Conservation (phyloP, 2,113 vertebrate species). For the Actenoides lindsayi region DNA sequence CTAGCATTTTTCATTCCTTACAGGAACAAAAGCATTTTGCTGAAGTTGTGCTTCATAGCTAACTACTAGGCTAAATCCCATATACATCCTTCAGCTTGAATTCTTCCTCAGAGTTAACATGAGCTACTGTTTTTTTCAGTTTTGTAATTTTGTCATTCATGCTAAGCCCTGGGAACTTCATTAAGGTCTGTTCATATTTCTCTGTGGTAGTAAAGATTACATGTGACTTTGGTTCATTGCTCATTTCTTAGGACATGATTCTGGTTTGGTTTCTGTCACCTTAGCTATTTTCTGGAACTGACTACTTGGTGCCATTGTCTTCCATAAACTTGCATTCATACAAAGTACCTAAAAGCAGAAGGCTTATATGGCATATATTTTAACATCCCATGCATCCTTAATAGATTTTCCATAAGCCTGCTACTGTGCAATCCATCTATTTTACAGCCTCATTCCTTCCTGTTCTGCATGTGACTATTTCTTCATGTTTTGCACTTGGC, state of each 20-base stretch:
- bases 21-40: neutral
- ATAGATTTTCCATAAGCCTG: slow-evolving; percentile 24
- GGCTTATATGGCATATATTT: neutral
- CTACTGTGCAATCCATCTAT: neutral
- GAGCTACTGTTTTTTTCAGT: neutral
- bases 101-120: neutral
- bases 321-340: neutral
- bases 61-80: neutral
- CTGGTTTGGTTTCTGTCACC: neutral
- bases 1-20: neutral
- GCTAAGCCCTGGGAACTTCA: neutral
- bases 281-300: neutral
- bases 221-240: neutral
- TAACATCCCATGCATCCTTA: neutral
- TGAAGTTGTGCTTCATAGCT: neutral
- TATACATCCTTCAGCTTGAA: neutral
- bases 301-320: neutral
- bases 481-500: neutral
- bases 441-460: slow-evolving; percentile 16
- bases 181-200: neutral
- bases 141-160: neutral
- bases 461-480: neutral
- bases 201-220: neutral
- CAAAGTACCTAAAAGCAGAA: neutral
- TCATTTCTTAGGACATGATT: neutral